phyloP scores from a whole-genome alignment of 53 echinoderm and acorn worm genomes.

The Apostichopus leukothele region DNA sequence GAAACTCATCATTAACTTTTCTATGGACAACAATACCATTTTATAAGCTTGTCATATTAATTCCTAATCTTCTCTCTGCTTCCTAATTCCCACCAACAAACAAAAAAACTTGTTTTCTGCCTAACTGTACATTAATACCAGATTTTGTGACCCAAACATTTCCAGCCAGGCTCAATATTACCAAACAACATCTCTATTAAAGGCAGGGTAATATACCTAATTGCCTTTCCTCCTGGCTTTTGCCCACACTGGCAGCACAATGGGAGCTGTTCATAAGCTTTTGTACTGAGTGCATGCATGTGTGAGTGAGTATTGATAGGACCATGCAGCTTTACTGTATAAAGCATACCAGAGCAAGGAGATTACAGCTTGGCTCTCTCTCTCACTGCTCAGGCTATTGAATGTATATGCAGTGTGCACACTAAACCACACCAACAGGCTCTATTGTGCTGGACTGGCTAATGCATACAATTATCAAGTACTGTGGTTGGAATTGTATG shows the following conservation, averaged over 20 bases:
- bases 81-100: too few species aligned
- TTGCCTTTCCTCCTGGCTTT: neutral
- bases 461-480: constrained; percentile 34
- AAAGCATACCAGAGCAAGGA: neutral
- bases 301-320: neutral
- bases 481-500: constrained; percentile 24
- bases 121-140: too few species aligned
- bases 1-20: too few species aligned
- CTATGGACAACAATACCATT: too few species aligned
- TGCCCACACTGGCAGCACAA: constrained; percentile 34
- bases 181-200: too few species aligned
- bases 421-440: constrained; percentile 36
- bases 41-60: too few species aligned
- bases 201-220: neutral
- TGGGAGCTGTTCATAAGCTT: neutral
- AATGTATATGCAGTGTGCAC: constrained; percentile 24
- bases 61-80: too few species aligned
- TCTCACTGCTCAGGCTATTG: neutral
- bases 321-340: neutral
- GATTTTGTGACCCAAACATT: too few species aligned
- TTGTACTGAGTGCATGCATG: constrained; percentile 15
- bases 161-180: too few species aligned
- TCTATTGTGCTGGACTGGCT: constrained; percentile 25
- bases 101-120: too few species aligned
- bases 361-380: neutral